Percentiles rank a stretch among this genome's conserved stretches.
These are phyloP conservation scores for Agapostemon virescens DNA, from an alignment of 2,888 invertebrate species.

Conservation along the genomic window DNA sequence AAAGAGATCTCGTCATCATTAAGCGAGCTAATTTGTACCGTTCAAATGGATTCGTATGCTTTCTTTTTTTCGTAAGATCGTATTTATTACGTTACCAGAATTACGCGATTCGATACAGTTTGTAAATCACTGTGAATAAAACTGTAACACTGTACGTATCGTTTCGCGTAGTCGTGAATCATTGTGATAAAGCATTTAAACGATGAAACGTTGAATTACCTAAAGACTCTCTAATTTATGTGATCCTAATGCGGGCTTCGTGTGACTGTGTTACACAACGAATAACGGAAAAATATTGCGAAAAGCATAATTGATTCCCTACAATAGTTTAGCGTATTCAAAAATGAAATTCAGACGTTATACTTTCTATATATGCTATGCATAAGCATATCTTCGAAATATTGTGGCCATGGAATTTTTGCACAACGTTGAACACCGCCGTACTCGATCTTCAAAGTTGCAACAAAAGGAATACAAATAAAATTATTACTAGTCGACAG, in stretches of 20 bases:
- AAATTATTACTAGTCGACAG: constrained; percentile 54
- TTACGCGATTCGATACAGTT: constrained; percentile 55
- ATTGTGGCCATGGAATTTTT: constrained; percentile 53
- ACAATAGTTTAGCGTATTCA: constrained; percentile 38
- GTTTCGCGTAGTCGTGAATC: constrained; percentile 47
- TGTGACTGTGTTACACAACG: constrained; percentile 26
- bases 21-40: not conserved
- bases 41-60: constrained; percentile 15
- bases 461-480: constrained; percentile 40
- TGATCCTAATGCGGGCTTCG: constrained; percentile 32
- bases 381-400: constrained; percentile 58
- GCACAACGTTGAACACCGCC: constrained; percentile 36
- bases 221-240: constrained; percentile 42
- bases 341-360: constrained; percentile 30
- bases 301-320: constrained; percentile 36
- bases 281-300: constrained; percentile 6
- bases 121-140: constrained; percentile 56
- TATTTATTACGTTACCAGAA: constrained; percentile 54
- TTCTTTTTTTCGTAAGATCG: constrained; percentile 35
- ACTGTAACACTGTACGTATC: constrained; percentile 43
- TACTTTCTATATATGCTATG: constrained; percentile 55
- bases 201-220: constrained; percentile 39
- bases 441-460: constrained; percentile 40
- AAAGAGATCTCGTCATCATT: constrained; percentile 38
- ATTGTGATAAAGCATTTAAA: constrained; percentile 62